Evolutionary conservation across 2,113 vertebrate genomes (phyloP).

Genomic region (Bombycilla garrulus): DNA sequence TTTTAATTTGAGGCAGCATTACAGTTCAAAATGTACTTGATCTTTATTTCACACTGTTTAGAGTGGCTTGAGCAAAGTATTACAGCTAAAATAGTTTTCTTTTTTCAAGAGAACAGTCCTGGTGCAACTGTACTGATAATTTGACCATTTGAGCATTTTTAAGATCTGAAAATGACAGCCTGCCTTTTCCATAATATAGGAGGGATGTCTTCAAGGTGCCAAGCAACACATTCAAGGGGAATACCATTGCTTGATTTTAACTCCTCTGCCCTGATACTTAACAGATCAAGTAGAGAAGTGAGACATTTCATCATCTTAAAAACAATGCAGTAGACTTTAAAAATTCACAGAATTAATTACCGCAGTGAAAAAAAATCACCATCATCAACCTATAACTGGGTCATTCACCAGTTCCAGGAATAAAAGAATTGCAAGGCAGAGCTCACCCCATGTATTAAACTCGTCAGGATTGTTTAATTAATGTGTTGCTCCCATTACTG

Average conservation of each 20-base stretch:
- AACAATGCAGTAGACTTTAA: background rate
- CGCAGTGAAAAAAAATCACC: background rate
- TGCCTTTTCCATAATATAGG: background rate
- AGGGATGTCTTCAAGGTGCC: background rate
- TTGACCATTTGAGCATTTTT: background rate
- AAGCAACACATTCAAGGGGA: background rate
- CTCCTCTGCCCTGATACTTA: background rate
- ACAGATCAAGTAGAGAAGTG: background rate
- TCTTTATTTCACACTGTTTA: background rate
- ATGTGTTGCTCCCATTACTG: background rate
- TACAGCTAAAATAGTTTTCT: background rate
- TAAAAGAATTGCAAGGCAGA: background rate
- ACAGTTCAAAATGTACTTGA: background rate
- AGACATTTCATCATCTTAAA: background rate
- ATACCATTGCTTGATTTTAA: background rate
- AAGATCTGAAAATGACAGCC: background rate
- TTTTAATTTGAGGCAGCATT: background rate
- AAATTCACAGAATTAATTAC: background rate
- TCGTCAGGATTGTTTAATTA: background rate
- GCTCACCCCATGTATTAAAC: background rate
- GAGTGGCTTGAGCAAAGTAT: background rate
- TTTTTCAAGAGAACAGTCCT: background rate
- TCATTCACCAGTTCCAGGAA: background rate
- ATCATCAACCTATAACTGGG: background rate
- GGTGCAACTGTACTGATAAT: background rate